These are phyloP conservation scores for Sprattus sprattus DNA, from an alignment of 2,113 vertebrate genomes.

Conservation along the genomic window DNA sequence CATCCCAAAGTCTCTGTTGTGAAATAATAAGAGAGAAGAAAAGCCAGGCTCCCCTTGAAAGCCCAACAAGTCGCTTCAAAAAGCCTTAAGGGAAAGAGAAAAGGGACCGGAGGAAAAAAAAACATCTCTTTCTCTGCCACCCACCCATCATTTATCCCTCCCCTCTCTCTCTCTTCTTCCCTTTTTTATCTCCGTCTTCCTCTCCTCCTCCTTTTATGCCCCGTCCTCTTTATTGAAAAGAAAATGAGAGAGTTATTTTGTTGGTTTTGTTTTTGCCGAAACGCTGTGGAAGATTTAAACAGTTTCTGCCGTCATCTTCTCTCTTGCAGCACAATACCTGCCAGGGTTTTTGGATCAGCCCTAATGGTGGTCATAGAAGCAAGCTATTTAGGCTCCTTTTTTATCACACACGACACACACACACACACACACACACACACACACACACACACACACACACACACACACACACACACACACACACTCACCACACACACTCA, in stretches of 20 bases:
- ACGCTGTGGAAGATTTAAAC: not conserved
- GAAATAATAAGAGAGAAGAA: not conserved
- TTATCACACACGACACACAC: not conserved
- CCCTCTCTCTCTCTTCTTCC: constrained; percentile 18
- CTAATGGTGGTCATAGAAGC: not conserved
- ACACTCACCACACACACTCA: too few species aligned
- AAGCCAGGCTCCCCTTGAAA: constrained; percentile 22
- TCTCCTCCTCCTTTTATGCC: not conserved
- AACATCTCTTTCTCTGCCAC: not conserved
- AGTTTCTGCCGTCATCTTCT: not conserved
- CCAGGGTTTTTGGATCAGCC: not conserved
- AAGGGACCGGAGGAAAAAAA: not conserved
- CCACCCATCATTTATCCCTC: not conserved
- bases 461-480: too few species aligned
- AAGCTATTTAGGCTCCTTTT: not conserved
- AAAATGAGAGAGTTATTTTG: not conserved
- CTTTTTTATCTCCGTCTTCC: not conserved
- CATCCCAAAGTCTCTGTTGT: constrained; percentile 6
- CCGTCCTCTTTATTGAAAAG: not conserved
- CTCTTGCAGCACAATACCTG: not conserved
- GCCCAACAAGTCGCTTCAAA: constrained; percentile 30
- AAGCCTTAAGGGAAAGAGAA: not conserved
- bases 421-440: too few species aligned
- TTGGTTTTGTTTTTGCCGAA: not conserved
- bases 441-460: too few species aligned